phyloP scores from a whole-genome alignment of 2,888 invertebrate genomes.

The Nyleta sp. region DNA sequence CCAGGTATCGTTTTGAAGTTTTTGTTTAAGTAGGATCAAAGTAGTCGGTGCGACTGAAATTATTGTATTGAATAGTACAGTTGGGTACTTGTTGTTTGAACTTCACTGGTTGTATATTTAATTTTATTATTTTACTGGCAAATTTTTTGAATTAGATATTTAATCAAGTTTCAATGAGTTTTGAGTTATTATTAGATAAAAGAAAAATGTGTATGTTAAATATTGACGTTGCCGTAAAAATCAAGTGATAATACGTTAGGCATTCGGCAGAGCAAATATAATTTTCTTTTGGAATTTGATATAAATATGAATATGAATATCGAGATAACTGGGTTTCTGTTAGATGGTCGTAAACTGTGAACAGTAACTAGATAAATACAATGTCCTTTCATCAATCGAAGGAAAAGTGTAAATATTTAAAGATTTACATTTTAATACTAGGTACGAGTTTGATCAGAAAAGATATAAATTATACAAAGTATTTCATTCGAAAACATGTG shows the following conservation, averaged over 20 bases:
- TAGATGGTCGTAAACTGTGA: not conserved
- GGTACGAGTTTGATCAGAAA: not conserved
- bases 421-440: not conserved
- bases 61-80: no score
- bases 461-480: not conserved
- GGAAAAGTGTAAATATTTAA: not conserved
- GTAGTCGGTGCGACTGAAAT: no score
- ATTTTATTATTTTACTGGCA: no score
- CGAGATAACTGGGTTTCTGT: not conserved
- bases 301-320: not conserved
- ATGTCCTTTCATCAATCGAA: not conserved
- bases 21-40: no score
- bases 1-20: no score
- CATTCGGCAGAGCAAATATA: constrained; percentile 1
- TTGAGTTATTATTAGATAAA: no score
- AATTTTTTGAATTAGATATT: no score
- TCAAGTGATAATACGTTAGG: not conserved
- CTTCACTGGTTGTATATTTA: no score
- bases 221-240: no score
- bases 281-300: not conserved
- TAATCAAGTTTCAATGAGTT: no score
- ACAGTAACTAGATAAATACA: not conserved
- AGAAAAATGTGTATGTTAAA: no score
- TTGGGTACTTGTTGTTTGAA: no score
- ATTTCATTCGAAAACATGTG: not conserved